A percentile compares a stretch with the other conserved stretches of the same genome.
phyloP scores from a whole-genome alignment of 2,888 invertebrate genomes.

The Deilephila porcellus region DNA sequence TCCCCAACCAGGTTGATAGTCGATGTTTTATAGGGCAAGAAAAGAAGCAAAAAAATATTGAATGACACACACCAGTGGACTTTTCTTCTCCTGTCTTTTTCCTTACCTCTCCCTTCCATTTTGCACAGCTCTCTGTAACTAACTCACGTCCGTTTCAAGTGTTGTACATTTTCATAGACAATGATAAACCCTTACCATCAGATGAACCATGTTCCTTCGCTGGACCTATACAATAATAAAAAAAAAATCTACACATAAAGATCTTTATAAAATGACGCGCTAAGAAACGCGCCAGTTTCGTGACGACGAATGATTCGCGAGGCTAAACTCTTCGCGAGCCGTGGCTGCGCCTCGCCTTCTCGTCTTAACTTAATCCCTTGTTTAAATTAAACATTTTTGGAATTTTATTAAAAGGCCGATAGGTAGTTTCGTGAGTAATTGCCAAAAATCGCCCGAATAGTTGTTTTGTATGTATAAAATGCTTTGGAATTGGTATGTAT shows the following conservation, averaged over 20 bases:
- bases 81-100: no score
- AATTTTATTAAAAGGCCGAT: not conserved
- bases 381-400: slow-evolving; percentile 26
- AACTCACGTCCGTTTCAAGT: no score
- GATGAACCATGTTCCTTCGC: no score
- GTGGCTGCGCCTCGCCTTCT: not conserved
- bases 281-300: slow-evolving; percentile 12
- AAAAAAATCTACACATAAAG: not conserved
- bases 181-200: no score
- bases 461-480: not conserved
- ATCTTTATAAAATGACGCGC: not conserved
- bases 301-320: not conserved
- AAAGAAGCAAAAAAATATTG: no score
- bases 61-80: no score
- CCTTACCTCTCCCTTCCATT: no score
- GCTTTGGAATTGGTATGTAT: not conserved
- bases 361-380: not conserved
- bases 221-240: no score
- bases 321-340: slow-evolving; percentile 1
- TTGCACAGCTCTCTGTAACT: no score
- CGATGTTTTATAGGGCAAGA: no score
- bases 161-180: no score
- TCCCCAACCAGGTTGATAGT: no score
- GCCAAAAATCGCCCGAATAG: not conserved
- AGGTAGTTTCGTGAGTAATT: not conserved